These are phyloP conservation scores for Heliconius nattereri DNA, from an alignment of 1,140 invertebrate genomes.

Conservation along the genomic window DNA sequence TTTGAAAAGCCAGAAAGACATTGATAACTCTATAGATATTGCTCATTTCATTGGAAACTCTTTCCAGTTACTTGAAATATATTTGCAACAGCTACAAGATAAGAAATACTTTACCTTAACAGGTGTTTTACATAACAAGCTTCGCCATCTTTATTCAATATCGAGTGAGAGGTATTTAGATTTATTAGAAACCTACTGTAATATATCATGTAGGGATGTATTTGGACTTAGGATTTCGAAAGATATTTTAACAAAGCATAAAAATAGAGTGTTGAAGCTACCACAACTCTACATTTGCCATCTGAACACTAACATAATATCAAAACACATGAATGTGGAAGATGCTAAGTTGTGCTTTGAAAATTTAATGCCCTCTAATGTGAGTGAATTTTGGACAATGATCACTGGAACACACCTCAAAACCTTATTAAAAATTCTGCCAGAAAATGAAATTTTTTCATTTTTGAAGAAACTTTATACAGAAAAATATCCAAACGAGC, in stretches of 20 bases:
- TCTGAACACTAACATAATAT: slow-evolving; percentile 45
- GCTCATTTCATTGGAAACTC: slow-evolving; percentile 42
- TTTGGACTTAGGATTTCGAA: slow-evolving; percentile 54
- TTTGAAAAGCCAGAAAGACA: slow-evolving; percentile 28
- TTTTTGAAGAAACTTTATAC: slow-evolving; percentile 55
- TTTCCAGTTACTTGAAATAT: slow-evolving; percentile 36
- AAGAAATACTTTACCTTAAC: neutral
- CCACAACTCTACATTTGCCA: slow-evolving; percentile 49
- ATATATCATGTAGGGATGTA: slow-evolving; percentile 1
- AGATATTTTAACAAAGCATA: slow-evolving; percentile 59
- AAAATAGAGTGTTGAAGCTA: slow-evolving; percentile 48
- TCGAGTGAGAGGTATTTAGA: slow-evolving; percentile 44
- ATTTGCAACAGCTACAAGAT: slow-evolving; percentile 25
- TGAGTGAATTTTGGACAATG: slow-evolving; percentile 52
- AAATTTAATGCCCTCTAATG: slow-evolving; percentile 42
- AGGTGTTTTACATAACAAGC: neutral
- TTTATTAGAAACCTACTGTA: slow-evolving; percentile 38
- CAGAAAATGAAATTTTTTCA: slow-evolving; percentile 46
- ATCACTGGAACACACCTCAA: slow-evolving; percentile 13
- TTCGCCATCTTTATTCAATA: slow-evolving; percentile 40
- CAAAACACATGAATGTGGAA: slow-evolving; percentile 46
- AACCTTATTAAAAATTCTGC: slow-evolving; percentile 42
- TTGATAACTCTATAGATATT: slow-evolving; percentile 19
- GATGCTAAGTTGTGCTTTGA: slow-evolving; percentile 54
- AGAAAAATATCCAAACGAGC: slow-evolving; percentile 47